These are phyloP conservation scores for Periplaneta americana DNA, from an alignment of 1,140 invertebrate species.

Conservation along the genomic window DNA sequence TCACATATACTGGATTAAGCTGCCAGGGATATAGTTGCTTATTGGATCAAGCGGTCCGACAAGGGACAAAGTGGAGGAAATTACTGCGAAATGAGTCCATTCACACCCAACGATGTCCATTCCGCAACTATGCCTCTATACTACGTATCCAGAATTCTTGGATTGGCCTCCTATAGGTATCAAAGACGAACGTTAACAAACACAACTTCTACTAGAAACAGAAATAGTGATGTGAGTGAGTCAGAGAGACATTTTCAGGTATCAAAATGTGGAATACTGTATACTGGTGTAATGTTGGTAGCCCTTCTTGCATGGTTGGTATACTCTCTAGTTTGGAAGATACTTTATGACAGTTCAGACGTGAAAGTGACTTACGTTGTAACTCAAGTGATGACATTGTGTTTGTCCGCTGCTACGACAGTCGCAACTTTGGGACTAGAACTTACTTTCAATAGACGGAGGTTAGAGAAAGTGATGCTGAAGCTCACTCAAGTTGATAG, in stretches of 20 bases:
- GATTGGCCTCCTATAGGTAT: neutral
- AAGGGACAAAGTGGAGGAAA: neutral
- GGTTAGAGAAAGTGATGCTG: neutral
- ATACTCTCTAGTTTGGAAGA: neutral
- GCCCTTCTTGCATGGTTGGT: neutral
- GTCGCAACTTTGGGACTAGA: neutral
- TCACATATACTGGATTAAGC: neutral
- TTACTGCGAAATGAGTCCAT: neutral
- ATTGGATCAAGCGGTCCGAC: neutral
- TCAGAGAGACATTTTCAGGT: neutral
- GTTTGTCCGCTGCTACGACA: neutral
- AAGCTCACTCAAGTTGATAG: neutral
- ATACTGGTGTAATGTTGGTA: neutral
- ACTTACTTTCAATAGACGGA: neutral
- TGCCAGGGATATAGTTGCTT: neutral
- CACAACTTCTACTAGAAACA: neutral
- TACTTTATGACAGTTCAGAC: neutral
- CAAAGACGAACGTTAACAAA: neutral
- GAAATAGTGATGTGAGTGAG: neutral
- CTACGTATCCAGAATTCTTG: neutral
- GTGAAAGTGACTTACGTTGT: neutral
- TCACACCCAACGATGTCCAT: neutral
- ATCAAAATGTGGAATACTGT: neutral
- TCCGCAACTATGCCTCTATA: neutral
- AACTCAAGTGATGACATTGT: neutral